Conservation (phyloP, 2,888 invertebrate species). For the Chelonus formosanus region DNA sequence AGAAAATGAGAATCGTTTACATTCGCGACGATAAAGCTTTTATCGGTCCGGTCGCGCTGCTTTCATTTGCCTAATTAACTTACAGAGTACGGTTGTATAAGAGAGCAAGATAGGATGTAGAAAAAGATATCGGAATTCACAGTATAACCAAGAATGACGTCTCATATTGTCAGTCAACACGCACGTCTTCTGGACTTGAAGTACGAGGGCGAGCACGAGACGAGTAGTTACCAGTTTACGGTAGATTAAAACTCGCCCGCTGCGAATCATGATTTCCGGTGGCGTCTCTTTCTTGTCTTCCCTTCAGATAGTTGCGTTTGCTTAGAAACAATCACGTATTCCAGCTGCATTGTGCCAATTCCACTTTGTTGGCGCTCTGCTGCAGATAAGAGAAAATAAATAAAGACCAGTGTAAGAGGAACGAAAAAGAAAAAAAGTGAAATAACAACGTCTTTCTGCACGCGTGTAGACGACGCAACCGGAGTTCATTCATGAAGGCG, state of each 20-base stretch:
- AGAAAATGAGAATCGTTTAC: too few species aligned
- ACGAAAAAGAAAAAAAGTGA: conserved; percentile 27
- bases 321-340: conserved; percentile 53
- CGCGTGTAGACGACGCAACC: conserved; percentile 1
- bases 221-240: conserved; percentile 51
- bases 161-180: conserved; percentile 47
- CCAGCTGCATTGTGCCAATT: conserved; percentile 53
- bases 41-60: not conserved
- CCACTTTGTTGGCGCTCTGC: conserved; percentile 39
- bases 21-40: too few species aligned
- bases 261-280: conserved; percentile 59
- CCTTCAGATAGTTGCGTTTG: conserved; percentile 16
- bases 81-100: conserved; percentile 22
- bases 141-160: conserved; percentile 36
- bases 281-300: conserved; percentile 54
- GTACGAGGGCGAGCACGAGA: conserved; percentile 11
- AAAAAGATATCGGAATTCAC: conserved; percentile 24
- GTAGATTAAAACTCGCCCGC: conserved; percentile 49
- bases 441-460: conserved; percentile 30
- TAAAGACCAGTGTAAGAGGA: conserved; percentile 16
- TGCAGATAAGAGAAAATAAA: conserved; percentile 25
- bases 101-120: not conserved
- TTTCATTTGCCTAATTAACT: conserved; percentile 44
- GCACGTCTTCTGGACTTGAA: conserved; percentile 25
- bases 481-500: conserved; percentile 57